Evolutionary conservation across 2,113 vertebrate species (phyloP).

Genomic region (Petrocephalus zakoni): DNA sequence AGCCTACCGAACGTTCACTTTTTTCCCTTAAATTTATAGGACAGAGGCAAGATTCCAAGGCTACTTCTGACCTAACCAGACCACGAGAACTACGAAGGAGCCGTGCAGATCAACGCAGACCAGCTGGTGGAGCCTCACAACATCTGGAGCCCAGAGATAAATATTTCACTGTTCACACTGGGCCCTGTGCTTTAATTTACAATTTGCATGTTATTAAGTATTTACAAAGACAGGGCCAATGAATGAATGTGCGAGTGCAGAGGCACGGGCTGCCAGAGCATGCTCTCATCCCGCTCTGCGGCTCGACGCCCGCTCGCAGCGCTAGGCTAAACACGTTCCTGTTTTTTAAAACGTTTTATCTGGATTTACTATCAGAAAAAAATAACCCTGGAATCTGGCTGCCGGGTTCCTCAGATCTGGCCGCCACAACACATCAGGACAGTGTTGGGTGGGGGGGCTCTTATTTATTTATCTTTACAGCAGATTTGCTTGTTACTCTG

Average conservation of each 20-base stretch:
- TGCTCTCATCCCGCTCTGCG: not conserved
- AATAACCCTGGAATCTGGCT: not conserved
- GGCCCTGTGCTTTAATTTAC: not conserved
- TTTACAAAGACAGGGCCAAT: not conserved
- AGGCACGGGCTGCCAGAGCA: not conserved
- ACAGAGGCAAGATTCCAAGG: not conserved
- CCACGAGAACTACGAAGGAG: not conserved
- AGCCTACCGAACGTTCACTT: not conserved
- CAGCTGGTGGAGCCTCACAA: not conserved
- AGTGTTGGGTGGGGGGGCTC: not conserved
- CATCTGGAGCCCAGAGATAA: constrained; percentile 13
- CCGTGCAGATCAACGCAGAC: not conserved
- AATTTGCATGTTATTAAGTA: not conserved
- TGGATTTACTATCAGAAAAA: not conserved
- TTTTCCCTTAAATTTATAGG: not conserved
- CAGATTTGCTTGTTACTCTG: not conserved
- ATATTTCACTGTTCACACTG: not conserved
- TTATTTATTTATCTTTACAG: not conserved
- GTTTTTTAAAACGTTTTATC: not conserved
- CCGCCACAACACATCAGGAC: not conserved
- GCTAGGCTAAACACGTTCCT: not conserved
- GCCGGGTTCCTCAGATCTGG: not conserved
- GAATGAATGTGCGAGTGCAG: not conserved
- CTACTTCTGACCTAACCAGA: not conserved
- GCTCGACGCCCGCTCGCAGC: not conserved